Base-by-base conservation (phyloP, 2,113 vertebrate species). In the Sphyrna mokarran region DNA sequence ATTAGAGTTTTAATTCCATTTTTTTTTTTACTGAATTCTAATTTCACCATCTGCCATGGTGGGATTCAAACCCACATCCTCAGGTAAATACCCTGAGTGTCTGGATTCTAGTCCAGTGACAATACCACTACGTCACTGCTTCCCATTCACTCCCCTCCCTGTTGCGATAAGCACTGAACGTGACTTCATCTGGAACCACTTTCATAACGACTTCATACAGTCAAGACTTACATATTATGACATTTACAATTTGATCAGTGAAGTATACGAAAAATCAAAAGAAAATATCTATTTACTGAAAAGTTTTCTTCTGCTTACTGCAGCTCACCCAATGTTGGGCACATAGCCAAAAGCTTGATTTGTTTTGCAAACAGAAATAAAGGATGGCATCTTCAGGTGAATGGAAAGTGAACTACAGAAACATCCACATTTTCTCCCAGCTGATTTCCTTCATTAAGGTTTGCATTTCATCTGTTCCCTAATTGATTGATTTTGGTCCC, bases 331-430 rank as follows among this genome's bases (percentile, higher is more conserved):
- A 94, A 69, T 33, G 22, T 61, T 69, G 63, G 63, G 18, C 43
- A 68, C 16, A 43, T 68, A 43, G 63, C 91, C 91, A 94, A 69
- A 20, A 69, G 40, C 18, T 68, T 66, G 90, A 94, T 58, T 89
- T 58, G 86, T 89, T 89, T 94, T 69, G n/a, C 91, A 69, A 94
- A 69, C 37, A 69, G 91, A 37, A 94, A 94, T 94, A 22, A 89
- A 89, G 86, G 2, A 22, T 37, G 13, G 33, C 40, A 13, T 61
- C 26, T 66, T 91, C 7, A 48, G 23, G 37, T 94, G 63, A 94
- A 94, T 94, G 40, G 91, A 22, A 23, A 43, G 18, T 69, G 20
- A 66, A 69, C 37, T 94, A 18, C 20, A 37, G 66, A 40, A 20
- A 68, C 0, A 0, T 26, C 18, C 66, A 40, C 63, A 40, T 58